Evolutionary conservation across 2,797 vertebrate genomes (phyloP).

Genomic region (Halcyon chelicuti): DNA sequence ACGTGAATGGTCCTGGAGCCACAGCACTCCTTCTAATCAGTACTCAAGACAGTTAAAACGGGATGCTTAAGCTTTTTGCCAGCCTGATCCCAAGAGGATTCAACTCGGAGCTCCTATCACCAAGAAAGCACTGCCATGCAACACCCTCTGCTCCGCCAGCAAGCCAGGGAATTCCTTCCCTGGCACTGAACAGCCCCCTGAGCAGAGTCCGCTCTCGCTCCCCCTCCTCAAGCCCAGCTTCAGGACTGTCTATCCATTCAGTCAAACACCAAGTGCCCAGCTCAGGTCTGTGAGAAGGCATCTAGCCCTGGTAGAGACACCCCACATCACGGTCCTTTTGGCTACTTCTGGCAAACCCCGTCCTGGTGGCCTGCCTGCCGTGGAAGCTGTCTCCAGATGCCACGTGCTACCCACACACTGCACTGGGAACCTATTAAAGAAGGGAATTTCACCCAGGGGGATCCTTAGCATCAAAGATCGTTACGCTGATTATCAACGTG

Average conservation of each 20-base stretch:
- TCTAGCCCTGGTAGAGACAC: neutral
- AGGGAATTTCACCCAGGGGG: neutral
- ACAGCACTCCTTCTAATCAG: neutral
- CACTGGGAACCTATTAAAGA: neutral
- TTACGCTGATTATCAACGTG: neutral
- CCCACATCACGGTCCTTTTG: neutral
- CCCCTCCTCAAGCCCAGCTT: neutral
- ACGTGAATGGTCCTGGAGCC: fast-evolving
- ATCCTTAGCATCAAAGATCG: neutral
- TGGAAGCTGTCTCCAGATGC: neutral
- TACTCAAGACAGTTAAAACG: neutral
- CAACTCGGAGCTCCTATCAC: neutral
- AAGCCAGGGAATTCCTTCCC: neutral
- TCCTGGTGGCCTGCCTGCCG: neutral
- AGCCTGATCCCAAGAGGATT: neutral
- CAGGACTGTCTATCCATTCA: neutral
- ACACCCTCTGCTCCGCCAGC: neutral
- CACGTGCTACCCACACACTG: neutral
- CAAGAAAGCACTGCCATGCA: neutral
- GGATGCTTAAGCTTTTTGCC: neutral
- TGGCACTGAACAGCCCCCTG: neutral
- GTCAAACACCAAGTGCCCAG: neutral
- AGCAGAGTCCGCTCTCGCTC: neutral
- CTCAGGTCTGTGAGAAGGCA: neutral
- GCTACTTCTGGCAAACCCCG: neutral